phyloP scores from a whole-genome alignment of 2,888 invertebrate genomes.

The Ypsolopha sequella region DNA sequence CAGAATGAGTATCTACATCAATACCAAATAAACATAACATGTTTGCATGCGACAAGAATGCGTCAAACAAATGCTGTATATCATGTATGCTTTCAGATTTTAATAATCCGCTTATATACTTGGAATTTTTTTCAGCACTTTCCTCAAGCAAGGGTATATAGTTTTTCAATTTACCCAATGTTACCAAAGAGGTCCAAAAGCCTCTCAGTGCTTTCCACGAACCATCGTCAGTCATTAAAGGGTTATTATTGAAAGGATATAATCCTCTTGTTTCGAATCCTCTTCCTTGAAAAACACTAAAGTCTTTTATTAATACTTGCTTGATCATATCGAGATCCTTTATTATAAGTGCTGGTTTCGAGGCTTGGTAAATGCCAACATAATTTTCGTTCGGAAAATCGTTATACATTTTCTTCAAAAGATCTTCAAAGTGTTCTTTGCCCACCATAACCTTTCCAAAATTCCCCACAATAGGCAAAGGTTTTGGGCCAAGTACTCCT shows the following conservation, averaged over 20 bases:
- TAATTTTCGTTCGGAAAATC: conserved; percentile 8
- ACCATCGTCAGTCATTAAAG: neutral
- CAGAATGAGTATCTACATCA: conserved; percentile 1
- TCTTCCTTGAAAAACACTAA: conserved; percentile 1
- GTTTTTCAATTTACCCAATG: conserved; percentile 6
- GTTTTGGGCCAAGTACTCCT: conserved; percentile 15
- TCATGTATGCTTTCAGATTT: neutral
- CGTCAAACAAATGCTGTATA: neutral
- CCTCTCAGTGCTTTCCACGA: conserved; percentile 6
- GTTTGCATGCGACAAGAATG: too few species aligned
- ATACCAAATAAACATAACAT: too few species aligned
- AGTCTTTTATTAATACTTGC: conserved; percentile 7
- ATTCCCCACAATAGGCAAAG: conserved; percentile 17
- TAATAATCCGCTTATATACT: neutral
- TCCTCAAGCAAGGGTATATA: conserved; percentile 5
- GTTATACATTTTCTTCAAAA: neutral
- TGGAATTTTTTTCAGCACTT: neutral
- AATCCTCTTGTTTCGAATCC: neutral
- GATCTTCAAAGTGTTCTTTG: conserved; percentile 3
- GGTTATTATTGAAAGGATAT: neutral
- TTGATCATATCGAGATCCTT: conserved; percentile 6
- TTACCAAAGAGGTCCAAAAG: conserved; percentile 6
- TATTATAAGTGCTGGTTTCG: conserved; percentile 4
- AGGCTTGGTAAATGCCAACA: conserved; percentile 7
- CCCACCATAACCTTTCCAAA: conserved; percentile 14